Evolutionary conservation across 2,113 vertebrate genomes (phyloP).

Genomic region (Tympanuchus pallidicinctus): DNA sequence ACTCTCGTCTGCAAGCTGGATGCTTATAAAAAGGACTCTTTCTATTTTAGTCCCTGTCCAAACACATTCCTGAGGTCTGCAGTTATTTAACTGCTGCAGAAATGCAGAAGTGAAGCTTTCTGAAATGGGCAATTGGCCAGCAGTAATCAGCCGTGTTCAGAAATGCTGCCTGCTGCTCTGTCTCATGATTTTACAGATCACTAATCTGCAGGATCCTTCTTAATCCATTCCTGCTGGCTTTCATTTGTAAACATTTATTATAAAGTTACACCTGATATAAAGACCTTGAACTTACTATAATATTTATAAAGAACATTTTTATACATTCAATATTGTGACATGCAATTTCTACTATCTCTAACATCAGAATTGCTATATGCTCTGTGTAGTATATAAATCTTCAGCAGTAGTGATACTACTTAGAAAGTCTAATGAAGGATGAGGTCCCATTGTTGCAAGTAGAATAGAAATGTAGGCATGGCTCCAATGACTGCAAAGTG

Average conservation of each 20-base stretch:
- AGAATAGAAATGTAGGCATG: background rate
- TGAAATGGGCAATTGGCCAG: background rate
- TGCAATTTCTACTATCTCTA: background rate
- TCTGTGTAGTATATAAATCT: background rate
- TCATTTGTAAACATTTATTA: conserved; percentile 32
- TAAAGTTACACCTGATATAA: background rate
- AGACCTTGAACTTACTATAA: background rate
- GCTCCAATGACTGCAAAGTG: accelerated
- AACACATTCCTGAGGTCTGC: background rate
- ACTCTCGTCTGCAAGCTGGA: background rate
- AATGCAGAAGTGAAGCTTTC: background rate
- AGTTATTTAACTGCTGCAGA: background rate
- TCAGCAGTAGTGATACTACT: background rate
- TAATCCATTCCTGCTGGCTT: conserved; percentile 14
- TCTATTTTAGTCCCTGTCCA: background rate
- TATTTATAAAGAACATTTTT: background rate
- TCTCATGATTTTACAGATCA: background rate
- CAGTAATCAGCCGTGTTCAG: background rate
- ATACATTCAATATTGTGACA: background rate
- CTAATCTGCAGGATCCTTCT: background rate
- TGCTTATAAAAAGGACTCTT: background rate
- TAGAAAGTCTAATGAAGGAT: background rate
- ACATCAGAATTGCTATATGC: background rate
- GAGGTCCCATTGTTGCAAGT: background rate
- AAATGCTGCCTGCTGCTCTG: conserved; percentile 8